Evolutionary conservation across 2,888 invertebrate species (phyloP).

Genomic region (Dynastes hyllus): DNA sequence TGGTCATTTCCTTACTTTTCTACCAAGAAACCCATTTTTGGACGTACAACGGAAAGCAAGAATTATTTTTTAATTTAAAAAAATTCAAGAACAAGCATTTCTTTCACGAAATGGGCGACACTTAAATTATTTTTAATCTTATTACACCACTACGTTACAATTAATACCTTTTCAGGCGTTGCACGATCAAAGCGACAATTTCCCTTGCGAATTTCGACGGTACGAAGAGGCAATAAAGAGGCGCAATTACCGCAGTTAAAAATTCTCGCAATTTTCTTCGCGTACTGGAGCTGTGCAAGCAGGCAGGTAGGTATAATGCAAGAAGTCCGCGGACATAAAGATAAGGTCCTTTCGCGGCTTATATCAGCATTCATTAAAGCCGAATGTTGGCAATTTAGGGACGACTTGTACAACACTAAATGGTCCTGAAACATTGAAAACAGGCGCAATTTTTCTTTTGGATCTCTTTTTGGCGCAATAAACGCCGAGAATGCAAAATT

Average conservation of each 20-base stretch:
- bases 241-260: slow-evolving; percentile 38
- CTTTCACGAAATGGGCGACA: slow-evolving; percentile 10
- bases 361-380: slow-evolving; percentile 45
- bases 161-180: slow-evolving; percentile 25
- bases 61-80: too few species aligned
- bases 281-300: slow-evolving; percentile 7
- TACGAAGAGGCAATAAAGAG: slow-evolving; percentile 18
- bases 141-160: slow-evolving; percentile 27
- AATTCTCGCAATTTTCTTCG: slow-evolving; percentile 45
- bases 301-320: slow-evolving; percentile 16
- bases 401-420: slow-evolving; percentile 39
- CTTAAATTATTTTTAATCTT: slow-evolving; percentile 32
- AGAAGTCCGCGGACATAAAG: slow-evolving; percentile 35
- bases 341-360: slow-evolving; percentile 41
- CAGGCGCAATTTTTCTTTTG: not conserved
- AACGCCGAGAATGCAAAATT: slow-evolving; percentile 24
- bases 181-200: slow-evolving; percentile 26
- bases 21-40: too few species aligned
- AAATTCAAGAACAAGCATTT: not conserved
- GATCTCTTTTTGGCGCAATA: slow-evolving; percentile 27
- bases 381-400: slow-evolving; percentile 37
- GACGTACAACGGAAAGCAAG: too few species aligned
- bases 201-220: slow-evolving; percentile 34
- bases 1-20: too few species aligned
- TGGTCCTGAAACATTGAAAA: slow-evolving; percentile 34